phyloP scores from a whole-genome alignment of 2,113 vertebrate genomes.

The Oryctolagus cuniculus region DNA sequence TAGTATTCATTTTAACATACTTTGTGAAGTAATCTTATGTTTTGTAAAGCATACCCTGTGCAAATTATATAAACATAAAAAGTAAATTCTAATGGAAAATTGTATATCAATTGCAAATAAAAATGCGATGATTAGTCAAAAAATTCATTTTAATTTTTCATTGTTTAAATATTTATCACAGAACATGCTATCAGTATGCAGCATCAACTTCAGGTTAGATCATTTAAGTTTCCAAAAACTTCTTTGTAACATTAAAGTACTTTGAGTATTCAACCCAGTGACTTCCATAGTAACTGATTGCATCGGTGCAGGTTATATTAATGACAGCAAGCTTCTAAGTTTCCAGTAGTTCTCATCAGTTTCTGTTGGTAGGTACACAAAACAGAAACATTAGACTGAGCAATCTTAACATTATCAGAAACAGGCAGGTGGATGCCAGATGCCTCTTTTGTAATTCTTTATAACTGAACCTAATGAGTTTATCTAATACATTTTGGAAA shows the following conservation, averaged over 20 bases:
- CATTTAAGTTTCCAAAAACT: background rate
- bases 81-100: background rate
- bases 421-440: constrained; percentile 85
- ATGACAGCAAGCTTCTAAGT: constrained; percentile 74
- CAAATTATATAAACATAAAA: constrained; percentile 14
- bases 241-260: constrained; percentile 10
- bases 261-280: constrained; percentile 29
- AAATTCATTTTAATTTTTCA: background rate
- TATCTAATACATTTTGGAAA: constrained; percentile 86
- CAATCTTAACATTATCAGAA: constrained; percentile 78
- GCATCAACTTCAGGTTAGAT: background rate
- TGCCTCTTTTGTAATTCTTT: constrained; percentile 85
- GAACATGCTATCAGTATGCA: background rate
- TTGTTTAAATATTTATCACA: background rate
- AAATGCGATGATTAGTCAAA: background rate
- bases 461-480: constrained; percentile 88
- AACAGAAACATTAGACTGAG: constrained; percentile 76
- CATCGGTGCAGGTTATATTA: constrained; percentile 28
- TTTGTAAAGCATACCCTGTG: background rate
- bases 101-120: background rate
- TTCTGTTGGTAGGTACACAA: constrained; percentile 76
- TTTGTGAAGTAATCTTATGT: background rate
- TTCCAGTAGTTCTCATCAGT: constrained; percentile 78
- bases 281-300: constrained; percentile 46
- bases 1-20: no score